Evolutionary conservation across 2,113 vertebrate genomes (phyloP).

Genomic region (Leptodactylus fuscus): DNA sequence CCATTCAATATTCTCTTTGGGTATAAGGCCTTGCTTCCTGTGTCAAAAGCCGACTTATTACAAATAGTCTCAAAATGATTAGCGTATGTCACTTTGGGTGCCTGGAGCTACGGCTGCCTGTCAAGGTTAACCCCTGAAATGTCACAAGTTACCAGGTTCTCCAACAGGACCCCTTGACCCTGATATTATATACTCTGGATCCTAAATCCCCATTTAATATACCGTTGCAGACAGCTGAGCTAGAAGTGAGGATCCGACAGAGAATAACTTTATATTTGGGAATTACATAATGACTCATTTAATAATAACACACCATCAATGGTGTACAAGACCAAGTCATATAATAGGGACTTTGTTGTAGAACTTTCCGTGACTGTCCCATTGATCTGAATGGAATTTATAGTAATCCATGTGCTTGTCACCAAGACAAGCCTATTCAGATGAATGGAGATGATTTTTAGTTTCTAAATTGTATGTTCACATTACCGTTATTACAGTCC

Average conservation of each 20-base stretch:
- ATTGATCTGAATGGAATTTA: no score
- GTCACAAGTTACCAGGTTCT: background rate
- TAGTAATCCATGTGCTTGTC: no score
- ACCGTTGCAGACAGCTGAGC: background rate
- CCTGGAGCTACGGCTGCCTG: background rate
- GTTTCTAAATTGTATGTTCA: no score
- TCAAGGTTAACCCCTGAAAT: background rate
- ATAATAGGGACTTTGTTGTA: no score
- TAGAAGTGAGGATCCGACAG: background rate
- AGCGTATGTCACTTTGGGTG: constrained; percentile 29
- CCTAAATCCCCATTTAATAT: background rate
- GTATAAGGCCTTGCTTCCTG: constrained; percentile 4
- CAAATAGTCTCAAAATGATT: constrained; percentile 44
- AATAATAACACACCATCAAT: no score
- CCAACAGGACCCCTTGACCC: background rate
- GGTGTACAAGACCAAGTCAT: no score
- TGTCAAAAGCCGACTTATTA: constrained; percentile 31
- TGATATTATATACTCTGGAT: background rate
- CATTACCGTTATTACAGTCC: no score
- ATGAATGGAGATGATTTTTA: no score
- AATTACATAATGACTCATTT: background rate
- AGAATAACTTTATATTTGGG: background rate
- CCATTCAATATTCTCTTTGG: constrained; percentile 28
- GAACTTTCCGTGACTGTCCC: no score
- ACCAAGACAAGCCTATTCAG: no score